These are phyloP conservation scores for Pan paniscus DNA, from an alignment of 2,113 vertebrate genomes.

Conservation along the genomic window DNA sequence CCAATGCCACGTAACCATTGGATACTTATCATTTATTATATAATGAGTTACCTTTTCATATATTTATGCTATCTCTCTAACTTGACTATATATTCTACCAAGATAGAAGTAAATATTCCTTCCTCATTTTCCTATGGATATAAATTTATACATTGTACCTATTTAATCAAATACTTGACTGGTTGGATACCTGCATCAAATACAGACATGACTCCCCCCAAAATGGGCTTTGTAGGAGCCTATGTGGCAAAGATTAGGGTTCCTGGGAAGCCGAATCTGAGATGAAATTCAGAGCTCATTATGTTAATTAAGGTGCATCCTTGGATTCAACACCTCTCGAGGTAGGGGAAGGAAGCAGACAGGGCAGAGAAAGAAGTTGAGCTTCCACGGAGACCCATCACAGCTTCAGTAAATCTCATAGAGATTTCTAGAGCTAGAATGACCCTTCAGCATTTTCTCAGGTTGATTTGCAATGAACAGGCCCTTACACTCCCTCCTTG, in stretches of 20 bases:
- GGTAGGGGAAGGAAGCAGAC: not conserved
- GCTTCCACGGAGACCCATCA: accelerated
- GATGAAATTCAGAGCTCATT: not conserved
- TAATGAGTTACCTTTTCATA: not conserved
- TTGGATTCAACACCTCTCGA: not conserved
- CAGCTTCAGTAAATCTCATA: not conserved
- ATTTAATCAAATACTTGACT: not conserved
- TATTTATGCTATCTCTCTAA: not conserved
- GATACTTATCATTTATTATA: not conserved
- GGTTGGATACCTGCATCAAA: not conserved
- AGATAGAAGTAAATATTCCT: not conserved
- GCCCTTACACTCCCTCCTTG: accelerated
- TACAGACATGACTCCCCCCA: not conserved
- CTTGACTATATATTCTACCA: not conserved
- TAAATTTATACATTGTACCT: not conserved
- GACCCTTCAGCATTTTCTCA: not conserved
- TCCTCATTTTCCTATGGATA: not conserved
- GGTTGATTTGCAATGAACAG: not conserved
- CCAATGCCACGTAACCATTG: not conserved
- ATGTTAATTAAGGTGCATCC: accelerated
- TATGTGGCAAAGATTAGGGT: not conserved
- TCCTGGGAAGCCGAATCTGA: not conserved
- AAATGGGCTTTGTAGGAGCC: not conserved
- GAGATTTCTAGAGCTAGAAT: not conserved
- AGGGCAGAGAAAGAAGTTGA: too few species aligned